Evolutionary conservation across 2,888 invertebrate species (phyloP), one percentile per base, ranked within the genome.

Genomic region (Drosophila colorata): DNA sequence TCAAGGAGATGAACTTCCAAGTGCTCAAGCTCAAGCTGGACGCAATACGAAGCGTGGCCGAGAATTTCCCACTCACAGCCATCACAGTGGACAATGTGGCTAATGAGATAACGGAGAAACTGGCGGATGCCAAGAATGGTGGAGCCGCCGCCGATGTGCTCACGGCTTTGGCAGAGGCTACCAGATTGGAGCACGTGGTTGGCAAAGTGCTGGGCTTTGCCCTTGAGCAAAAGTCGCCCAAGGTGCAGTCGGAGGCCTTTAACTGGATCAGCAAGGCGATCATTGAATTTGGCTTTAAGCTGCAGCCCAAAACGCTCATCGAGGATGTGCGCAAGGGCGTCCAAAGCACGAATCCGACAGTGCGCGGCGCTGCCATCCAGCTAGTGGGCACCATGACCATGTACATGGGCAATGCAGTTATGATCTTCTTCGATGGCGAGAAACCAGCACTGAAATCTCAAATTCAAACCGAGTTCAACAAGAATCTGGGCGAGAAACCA

Each of bases 1-100:
- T 95, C 0, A 95, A 92, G 90, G 98, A 98, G 88, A 98, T 96
- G 65, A 98, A 98, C 91, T 97, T 98, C 71, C 98, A 98, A 93
- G 98, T 97, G 13, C 92, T 98, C 51, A 98, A 97, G 90, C 93
- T 95, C 0, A 95, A 96, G 76, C 91, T 98, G 14, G 98, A 98
- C 78, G 94, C 95, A 11, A 94, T 98, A 60, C 96, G 96, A 77
- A 94, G 94, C 74, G 93, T 98, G 23, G 96, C 96, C 0, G 96
- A 96, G 90, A 96, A 95, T 87, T 95, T 95, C 82, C 93, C 95
- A 0, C 93, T 97, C 72, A 95, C 96, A 0, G 94, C 94, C 93
- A 95, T 94, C 0, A 95, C 96, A 4, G 95, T 96, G 8, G 95
- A 96, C 82, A 94, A 94, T 84, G 95, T 97, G 33, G 91, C 97